A percentile compares a stretch with the other conserved stretches of the same genome.
Conservation (phyloP, 2,797 vertebrate genomes). For the Chrosomus eos region DNA sequence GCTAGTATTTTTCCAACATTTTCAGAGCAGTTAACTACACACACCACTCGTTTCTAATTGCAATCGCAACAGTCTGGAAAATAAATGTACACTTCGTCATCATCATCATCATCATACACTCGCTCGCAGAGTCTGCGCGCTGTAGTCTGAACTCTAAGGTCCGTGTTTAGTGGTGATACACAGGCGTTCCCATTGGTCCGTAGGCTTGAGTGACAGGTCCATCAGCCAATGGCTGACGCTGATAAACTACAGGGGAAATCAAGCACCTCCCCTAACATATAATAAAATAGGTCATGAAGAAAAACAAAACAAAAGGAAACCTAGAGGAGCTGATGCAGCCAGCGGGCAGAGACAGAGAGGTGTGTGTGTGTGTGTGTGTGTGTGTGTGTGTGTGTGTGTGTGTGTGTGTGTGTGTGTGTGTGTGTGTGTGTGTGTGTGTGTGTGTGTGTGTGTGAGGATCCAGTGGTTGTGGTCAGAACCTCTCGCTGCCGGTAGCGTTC, state of each 20-base stretch:
- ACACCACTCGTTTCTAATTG: conserved; percentile 13
- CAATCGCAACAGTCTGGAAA: conserved; percentile 43
- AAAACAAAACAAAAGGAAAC: conserved; percentile 68
- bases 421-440: conserved; percentile 28
- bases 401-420: conserved; percentile 38
- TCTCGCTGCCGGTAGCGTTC: conserved; percentile 34
- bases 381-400: conserved; percentile 43
- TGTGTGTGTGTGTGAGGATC: conserved; percentile 55
- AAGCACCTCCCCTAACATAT: conserved; percentile 45
- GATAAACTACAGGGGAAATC: conserved; percentile 63
- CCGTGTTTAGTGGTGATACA: conserved; percentile 60
- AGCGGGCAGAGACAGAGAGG: conserved; percentile 49
- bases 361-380: conserved; percentile 41
- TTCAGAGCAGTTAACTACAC: background rate
- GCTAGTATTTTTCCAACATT: background rate
- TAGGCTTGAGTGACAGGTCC: conserved; percentile 59
- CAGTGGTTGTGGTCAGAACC: conserved; percentile 60
- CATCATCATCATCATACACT: conserved; percentile 49
- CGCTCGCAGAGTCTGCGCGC: conserved; percentile 60
- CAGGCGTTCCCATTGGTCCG: conserved; percentile 70
- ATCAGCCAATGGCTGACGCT: conserved; percentile 69
- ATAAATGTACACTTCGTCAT: conserved; percentile 25
- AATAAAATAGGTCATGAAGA: conserved; percentile 42
- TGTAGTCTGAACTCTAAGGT: conserved; percentile 57
- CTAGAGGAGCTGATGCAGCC: conserved; percentile 74